These are phyloP conservation scores for Harpagifer antarcticus DNA, from an alignment of 2,797 vertebrate genomes.

Conservation along the genomic window DNA sequence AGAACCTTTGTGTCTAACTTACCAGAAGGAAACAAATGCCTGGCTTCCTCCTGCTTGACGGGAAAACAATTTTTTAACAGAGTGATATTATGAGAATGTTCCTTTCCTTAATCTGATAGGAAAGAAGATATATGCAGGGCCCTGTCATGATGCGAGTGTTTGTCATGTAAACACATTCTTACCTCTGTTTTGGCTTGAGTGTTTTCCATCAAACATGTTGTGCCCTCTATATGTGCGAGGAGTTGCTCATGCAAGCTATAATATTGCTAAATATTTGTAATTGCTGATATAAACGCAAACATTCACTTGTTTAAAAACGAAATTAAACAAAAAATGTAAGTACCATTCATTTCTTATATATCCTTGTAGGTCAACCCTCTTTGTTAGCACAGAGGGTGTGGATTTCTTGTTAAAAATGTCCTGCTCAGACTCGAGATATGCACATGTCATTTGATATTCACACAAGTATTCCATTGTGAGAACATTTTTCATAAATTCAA, in stretches of 20 bases:
- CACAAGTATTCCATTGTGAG: slow-evolving; percentile 68
- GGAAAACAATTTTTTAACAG: background rate
- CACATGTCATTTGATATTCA: slow-evolving; percentile 60
- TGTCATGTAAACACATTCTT: slow-evolving; percentile 68
- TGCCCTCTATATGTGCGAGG: slow-evolving; percentile 67
- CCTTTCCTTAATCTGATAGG: slow-evolving; percentile 21
- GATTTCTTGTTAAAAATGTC: slow-evolving; percentile 52
- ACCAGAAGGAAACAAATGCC: slow-evolving; percentile 31
- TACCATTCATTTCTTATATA: slow-evolving; percentile 37
- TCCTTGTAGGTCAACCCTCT: slow-evolving; percentile 31
- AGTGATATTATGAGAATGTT: slow-evolving; percentile 30
- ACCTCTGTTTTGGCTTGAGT: slow-evolving; percentile 38
- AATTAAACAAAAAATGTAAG: slow-evolving; percentile 40
- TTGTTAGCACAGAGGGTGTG: slow-evolving; percentile 28
- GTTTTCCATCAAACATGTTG: slow-evolving; percentile 52
- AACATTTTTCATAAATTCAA: slow-evolving; percentile 46
- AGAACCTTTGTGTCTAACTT: slow-evolving; percentile 3
- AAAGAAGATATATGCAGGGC: slow-evolving; percentile 49
- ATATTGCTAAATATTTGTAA: slow-evolving; percentile 80
- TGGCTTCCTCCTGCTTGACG: slow-evolving; percentile 18
- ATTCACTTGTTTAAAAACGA: slow-evolving; percentile 51
- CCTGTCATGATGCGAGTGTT: slow-evolving; percentile 43
- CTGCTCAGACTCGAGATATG: slow-evolving; percentile 60
- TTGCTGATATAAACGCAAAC: slow-evolving; percentile 62
- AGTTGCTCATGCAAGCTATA: slow-evolving; percentile 80